Percentiles rank a stretch among this genome's conserved stretches.
Conservation (phyloP, 2,113 vertebrate species). For the Pseudorhombus dupliciocellatus region DNA sequence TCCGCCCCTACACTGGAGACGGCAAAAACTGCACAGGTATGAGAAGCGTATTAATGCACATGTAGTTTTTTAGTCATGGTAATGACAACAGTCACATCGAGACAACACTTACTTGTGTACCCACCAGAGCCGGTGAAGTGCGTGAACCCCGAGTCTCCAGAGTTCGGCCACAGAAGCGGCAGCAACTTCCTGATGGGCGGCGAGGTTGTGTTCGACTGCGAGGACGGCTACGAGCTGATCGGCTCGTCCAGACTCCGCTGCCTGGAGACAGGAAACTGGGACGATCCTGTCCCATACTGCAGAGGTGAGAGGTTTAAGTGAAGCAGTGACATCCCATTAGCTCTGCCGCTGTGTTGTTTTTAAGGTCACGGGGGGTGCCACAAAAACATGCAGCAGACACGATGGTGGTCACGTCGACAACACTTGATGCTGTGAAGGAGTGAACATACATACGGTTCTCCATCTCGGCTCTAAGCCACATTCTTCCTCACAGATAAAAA, state of each 20-base stretch:
- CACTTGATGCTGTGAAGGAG: background rate
- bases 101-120: conserved; percentile 5
- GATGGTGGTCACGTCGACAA: too few relatives aligned
- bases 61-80: too few relatives aligned
- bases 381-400: too few relatives aligned
- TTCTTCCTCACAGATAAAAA: conserved; percentile 12
- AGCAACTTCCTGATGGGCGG: conserved; percentile 84
- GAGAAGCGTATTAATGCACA: background rate
- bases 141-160: conserved; percentile 83
- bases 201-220: conserved; percentile 85
- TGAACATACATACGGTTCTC: background rate
- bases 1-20: conserved; percentile 89
- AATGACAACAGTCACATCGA: background rate
- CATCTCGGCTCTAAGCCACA: conserved; percentile 43
- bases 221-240: conserved; percentile 84
- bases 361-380: too few relatives aligned
- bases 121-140: conserved; percentile 90
- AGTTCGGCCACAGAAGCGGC: conserved; percentile 85
- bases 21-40: conserved; percentile 95
- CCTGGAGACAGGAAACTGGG: conserved; percentile 87
- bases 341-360: background rate
- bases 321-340: background rate
- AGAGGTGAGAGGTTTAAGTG: conserved; percentile 80
- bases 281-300: conserved; percentile 81
- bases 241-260: conserved; percentile 82